phyloP scores from a whole-genome alignment of 1,140 invertebrate genomes.

The Ruditapes philippinarum region DNA sequence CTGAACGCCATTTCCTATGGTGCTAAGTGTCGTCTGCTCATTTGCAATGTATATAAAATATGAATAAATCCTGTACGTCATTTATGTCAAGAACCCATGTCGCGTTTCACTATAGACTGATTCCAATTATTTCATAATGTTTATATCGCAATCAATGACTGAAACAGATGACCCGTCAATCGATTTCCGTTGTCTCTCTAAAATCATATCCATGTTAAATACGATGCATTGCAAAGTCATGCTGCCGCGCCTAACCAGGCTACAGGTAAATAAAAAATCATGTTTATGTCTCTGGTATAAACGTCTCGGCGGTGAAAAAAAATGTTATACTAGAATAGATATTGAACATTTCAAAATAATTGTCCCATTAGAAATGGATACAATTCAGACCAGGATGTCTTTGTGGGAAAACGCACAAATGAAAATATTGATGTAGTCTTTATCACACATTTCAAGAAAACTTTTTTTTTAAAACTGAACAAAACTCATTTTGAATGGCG shows the following conservation, averaged over 20 bases:
- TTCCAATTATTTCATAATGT: conserved; percentile 6
- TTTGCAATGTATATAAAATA: too few relatives aligned
- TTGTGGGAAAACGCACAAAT: background rate
- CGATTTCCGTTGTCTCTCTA: conserved; percentile 27
- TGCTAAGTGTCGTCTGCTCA: too few relatives aligned
- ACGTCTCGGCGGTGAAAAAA: background rate
- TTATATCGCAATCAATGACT: background rate
- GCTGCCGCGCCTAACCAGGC: background rate
- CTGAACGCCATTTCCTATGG: too few relatives aligned
- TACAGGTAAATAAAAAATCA: background rate
- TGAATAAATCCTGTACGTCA: background rate
- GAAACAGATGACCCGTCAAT: background rate
- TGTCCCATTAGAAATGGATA: background rate
- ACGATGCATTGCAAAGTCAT: background rate
- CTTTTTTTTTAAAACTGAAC: too few relatives aligned
- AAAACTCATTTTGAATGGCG: too few relatives aligned
- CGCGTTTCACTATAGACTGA: background rate
- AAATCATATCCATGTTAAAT: conserved; percentile 25
- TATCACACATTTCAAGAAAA: background rate
- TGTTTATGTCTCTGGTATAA: too few relatives aligned
- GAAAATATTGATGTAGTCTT: background rate
- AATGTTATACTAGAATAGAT: background rate
- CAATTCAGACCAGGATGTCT: background rate
- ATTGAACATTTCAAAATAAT: background rate
- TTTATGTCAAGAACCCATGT: background rate